Conservation (phyloP, 2,113 vertebrate genomes). For the Podarcis raffonei region DNA sequence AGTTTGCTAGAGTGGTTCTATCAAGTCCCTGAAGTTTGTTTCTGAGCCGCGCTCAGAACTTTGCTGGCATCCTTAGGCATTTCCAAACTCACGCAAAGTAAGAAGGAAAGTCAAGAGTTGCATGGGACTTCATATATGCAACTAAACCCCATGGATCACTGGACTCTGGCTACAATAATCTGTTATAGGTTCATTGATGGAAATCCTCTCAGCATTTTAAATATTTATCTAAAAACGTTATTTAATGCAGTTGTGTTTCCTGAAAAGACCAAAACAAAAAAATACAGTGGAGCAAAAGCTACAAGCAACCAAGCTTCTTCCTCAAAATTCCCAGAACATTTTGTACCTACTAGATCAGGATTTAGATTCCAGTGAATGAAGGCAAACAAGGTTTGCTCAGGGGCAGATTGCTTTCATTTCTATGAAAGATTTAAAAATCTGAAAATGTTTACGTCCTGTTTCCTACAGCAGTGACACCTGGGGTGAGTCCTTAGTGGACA, state of each 20-base stretch:
- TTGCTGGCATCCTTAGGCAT: no score
- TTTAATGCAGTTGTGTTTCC: neutral
- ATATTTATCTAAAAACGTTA: neutral
- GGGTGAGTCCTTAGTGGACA: neutral
- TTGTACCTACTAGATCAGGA: neutral
- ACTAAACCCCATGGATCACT: no score
- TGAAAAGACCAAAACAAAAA: neutral
- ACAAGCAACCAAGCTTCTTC: neutral
- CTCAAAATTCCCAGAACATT: neutral
- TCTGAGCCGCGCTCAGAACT: no score
- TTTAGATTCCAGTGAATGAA: neutral
- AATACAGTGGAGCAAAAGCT: neutral
- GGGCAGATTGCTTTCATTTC: neutral
- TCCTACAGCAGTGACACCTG: neutral
- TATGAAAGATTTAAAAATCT: neutral
- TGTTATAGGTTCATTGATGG: no score
- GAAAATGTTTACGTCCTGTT: neutral
- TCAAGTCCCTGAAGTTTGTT: no score
- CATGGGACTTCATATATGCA: no score
- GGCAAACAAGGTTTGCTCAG: neutral
- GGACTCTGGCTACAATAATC: no score
- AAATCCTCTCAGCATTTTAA: no score
- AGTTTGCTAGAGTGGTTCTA: no score
- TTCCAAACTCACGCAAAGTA: no score
- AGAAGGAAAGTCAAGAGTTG: no score